Conservation (phyloP, 2,113 vertebrate species). For the Phaethon lepturus region DNA sequence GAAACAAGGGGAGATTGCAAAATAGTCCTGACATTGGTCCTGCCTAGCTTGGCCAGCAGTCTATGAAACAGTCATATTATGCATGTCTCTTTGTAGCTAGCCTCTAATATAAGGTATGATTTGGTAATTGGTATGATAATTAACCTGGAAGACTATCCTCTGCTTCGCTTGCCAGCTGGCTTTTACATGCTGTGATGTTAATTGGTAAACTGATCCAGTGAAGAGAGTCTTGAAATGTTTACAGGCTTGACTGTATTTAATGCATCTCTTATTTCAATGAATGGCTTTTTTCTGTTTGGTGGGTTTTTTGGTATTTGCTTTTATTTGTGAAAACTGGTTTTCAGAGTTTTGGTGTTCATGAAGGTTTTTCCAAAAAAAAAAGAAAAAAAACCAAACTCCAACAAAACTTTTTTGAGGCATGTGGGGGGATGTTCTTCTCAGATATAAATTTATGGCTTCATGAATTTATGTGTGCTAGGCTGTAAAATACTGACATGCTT, state of each 20-base stretch:
- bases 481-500: constrained; percentile 22
- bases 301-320: no score
- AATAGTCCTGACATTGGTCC: not conserved
- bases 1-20: not conserved
- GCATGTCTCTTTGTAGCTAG: not conserved
- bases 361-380: not conserved
- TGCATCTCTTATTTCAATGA: not conserved
- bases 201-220: constrained; percentile 37
- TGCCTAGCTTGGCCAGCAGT: not conserved
- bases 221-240: constrained; percentile 35
- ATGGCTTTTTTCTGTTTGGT: not conserved
- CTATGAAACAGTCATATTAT: not conserved
- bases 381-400: not conserved
- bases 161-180: constrained; percentile 20
- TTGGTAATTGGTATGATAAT: constrained; percentile 59
- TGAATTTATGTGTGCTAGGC: constrained; percentile 20
- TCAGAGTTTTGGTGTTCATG: not conserved
- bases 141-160: constrained; percentile 37
- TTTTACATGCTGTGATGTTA: not conserved
- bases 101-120: not conserved
- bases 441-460: not conserved
- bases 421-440: not conserved
- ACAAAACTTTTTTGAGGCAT: not conserved
- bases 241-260: constrained; percentile 10
- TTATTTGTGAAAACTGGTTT: not conserved